A percentile compares a stretch with the other conserved stretches of the same genome.
These are phyloP conservation scores for Aleiodes leptofemur DNA, from an alignment of 2,888 invertebrate genomes.

Conservation along the genomic window DNA sequence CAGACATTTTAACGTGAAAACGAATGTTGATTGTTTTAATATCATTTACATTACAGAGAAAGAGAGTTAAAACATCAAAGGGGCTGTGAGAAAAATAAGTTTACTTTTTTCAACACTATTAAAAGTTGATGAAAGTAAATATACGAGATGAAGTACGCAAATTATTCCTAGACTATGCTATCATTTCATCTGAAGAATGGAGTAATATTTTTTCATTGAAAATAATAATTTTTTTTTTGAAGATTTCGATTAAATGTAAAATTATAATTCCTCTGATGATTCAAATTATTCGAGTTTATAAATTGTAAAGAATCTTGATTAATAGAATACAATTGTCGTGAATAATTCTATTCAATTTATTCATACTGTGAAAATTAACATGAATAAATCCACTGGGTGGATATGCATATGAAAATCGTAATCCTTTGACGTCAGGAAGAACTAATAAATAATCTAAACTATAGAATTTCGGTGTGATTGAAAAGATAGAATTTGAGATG, in stretches of 20 bases:
- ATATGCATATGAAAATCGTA: too few relatives aligned
- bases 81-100: too few relatives aligned
- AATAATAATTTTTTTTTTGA: not conserved
- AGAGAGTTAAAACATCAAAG: too few relatives aligned
- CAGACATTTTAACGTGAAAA: slow-evolving; percentile 4
- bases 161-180: not conserved
- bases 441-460: too few relatives aligned
- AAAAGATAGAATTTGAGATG: too few relatives aligned
- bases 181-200: not conserved
- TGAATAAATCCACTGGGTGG: too few relatives aligned
- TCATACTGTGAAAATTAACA: too few relatives aligned
- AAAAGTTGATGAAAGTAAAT: not conserved
- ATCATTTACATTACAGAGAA: not conserved
- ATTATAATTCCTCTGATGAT: not conserved
- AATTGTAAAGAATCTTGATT: too few relatives aligned
- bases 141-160: not conserved
- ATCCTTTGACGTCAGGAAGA: too few relatives aligned
- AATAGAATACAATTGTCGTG: too few relatives aligned
- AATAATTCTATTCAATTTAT: too few relatives aligned
- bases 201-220: not conserved
- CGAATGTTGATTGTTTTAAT: slow-evolving; percentile 10
- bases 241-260: not conserved
- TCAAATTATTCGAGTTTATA: not conserved
- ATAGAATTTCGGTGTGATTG: too few relatives aligned
- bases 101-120: not conserved